Evolutionary conservation across 2,113 vertebrate genomes (phyloP), one percentile per base, ranked within the genome.

Genomic region (Passer domesticus): DNA sequence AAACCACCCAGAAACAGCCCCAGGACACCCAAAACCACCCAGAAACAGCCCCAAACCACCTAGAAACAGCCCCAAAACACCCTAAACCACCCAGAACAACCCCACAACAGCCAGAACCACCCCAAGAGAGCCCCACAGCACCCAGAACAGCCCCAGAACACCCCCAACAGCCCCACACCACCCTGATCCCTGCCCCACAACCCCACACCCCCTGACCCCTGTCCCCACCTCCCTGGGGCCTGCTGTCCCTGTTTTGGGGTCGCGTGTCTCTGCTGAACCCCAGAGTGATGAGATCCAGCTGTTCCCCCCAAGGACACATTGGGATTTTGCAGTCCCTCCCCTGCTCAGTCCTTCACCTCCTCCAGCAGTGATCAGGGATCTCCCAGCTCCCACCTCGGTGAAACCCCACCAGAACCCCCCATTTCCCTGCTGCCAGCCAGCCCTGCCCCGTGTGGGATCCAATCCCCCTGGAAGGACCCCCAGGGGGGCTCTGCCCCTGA

Each of bases 241-340:
- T 3, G 22, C 25, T 43, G 25, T 1, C 9, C 44, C 43, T 9
- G 18, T 4, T 47, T 1, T 13, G n/a, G 73, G 69, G 18, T 11
- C n/a, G 4, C 3, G 0, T 1, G 3, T 2, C 59, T 10, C 6
- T 9, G 7, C 39, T 2, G 4, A 5, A 52, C 15, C 19, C 17
- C 60, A 3, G 14, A 17, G 37, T 15, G 44, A 35, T 3, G 3
- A 15, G 0, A 7, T 5, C 0, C 31, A 1, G 17, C 33, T n/a
- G 9, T 22, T 9, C 15, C 4, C 55, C 17, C 7, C 16, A 15
- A 30, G 25, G 6, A 13, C 21, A 6, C 37, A 5, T 35, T 1
- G 1, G 50, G 64, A 33, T 33, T 77, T 21, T 20, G 21, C 22
- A 69, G 60, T 12, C 44, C 17, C 13, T 41, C 6, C 27, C 9